Base-by-base conservation (phyloP, 2,113 vertebrate species). In the Rhinichthys klamathensis region DNA sequence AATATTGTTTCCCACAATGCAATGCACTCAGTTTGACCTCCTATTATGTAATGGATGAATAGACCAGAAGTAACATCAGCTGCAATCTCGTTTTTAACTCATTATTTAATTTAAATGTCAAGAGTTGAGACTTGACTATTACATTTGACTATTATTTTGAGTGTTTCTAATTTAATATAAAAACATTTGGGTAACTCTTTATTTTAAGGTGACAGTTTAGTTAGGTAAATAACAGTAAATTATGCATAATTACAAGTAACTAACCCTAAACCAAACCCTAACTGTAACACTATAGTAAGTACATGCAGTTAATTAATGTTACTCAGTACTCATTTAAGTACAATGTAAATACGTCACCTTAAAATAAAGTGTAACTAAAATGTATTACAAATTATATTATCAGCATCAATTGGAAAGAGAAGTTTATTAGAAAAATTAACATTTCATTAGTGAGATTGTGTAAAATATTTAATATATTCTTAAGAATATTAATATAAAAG, bases 1-100 rank as follows among this genome's bases (percentile, higher is more conserved):
- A 67, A 67, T 32, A 67, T 30, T 54, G 25, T 54, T 32, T 76
- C 1, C 15, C 25, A 75, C 72, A 75, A 18, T 74, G 41, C 44
- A 49, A 15, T 49, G 72, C 72, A 74, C 72, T 74, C 23, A 74
- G 21, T 73, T 73, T 73, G 70, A 76, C 46, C 16, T 54, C 27
- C 1, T 18, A 30, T 76, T 54, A 46, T 76, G 44, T 21, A 76
- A 54, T 54, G 46, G 3, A 54, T 54, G 27, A 76, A 76, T 9
- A 11, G 12, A 46, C 23, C 73, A 76, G 25, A 76, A 54, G 73
- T 18, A 51, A 51, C 21, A 51, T 75, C 46, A 51, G 3, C 73
- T 75, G 46, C 25, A 49, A 9, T 46, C 44, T 72, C 1, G 11
- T 44, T 44, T n/a, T 72, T 72, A 10, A 21, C 65, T 35, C 6